These are phyloP conservation scores for Solenodon paradoxus DNA, from an alignment of 2,113 vertebrate species.

Conservation along the genomic window DNA sequence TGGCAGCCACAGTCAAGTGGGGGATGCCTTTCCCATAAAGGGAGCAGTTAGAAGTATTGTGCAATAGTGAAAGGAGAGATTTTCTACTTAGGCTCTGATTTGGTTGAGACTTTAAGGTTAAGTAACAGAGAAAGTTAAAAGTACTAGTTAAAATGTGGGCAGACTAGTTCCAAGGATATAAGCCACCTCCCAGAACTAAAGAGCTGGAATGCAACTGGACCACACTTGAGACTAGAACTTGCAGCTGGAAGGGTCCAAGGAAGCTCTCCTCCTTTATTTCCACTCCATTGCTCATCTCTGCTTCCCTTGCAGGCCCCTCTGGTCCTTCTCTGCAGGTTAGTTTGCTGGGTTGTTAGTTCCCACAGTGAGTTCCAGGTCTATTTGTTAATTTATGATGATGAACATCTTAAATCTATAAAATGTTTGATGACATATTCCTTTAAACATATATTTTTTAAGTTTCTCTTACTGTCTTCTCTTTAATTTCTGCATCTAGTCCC, in stretches of 20 bases:
- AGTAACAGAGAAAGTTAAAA: background rate
- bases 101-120: background rate
- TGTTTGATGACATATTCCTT: too few species aligned
- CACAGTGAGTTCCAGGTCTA: background rate
- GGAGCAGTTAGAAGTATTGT: background rate
- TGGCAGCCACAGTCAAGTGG: background rate
- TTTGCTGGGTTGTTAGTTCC: background rate
- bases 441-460: too few species aligned
- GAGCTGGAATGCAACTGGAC: background rate
- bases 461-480: background rate
- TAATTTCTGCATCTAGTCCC: background rate
- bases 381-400: too few species aligned
- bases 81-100: background rate
- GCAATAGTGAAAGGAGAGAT: background rate
- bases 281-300: fast-evolving
- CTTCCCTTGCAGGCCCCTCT: fast-evolving
- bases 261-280: fast-evolving
- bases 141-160: background rate
- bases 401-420: too few species aligned
- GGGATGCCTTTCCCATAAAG: background rate
- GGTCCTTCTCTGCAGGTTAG: background rate
- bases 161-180: background rate
- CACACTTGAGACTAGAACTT: background rate
- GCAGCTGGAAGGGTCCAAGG: background rate
- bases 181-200: background rate